Evolutionary conservation across 2,113 vertebrate genomes (phyloP).

Genomic region (Tapirus terrestris): DNA sequence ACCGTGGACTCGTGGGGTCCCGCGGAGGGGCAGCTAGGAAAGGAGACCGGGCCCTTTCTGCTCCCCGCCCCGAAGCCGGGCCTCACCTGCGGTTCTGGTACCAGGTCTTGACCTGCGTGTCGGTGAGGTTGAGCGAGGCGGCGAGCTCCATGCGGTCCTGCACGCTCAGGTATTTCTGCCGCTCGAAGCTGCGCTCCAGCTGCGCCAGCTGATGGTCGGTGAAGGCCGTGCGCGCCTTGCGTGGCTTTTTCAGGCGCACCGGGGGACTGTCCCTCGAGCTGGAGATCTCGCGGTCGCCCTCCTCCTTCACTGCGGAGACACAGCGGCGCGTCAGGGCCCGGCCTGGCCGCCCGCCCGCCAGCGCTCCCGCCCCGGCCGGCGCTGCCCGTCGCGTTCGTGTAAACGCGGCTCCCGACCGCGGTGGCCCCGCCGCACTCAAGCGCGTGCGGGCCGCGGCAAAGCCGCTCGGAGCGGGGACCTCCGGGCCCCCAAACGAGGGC

Average conservation of each 20-base stretch:
- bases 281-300: conserved; percentile 98
- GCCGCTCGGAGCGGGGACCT: background rate
- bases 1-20: rapidly evolving
- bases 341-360: background rate
- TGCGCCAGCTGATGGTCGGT: conserved; percentile 98
- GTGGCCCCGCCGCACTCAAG: background rate
- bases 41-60: rapidly evolving
- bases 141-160: conserved; percentile 99
- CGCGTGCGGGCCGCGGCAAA: background rate
- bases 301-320: conserved; percentile 94
- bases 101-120: conserved; percentile 99
- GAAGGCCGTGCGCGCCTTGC: conserved; percentile 99
- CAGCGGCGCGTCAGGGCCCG: conserved; percentile 22
- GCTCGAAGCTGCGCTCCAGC: conserved; percentile 98
- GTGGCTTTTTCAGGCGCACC: conserved; percentile 96
- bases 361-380: background rate
- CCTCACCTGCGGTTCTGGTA: conserved; percentile 99
- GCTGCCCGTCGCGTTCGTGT: rapidly evolving
- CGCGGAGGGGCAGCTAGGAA: too few relatives aligned
- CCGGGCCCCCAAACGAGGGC: background rate
- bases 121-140: conserved; percentile 98
- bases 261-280: conserved; percentile 98
- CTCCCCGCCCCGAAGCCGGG: rapidly evolving
- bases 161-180: conserved; percentile 98
- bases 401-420: rapidly evolving